These are phyloP conservation scores for Lobophora halterata DNA, from an alignment of 2,888 invertebrate species.

Conservation along the genomic window DNA sequence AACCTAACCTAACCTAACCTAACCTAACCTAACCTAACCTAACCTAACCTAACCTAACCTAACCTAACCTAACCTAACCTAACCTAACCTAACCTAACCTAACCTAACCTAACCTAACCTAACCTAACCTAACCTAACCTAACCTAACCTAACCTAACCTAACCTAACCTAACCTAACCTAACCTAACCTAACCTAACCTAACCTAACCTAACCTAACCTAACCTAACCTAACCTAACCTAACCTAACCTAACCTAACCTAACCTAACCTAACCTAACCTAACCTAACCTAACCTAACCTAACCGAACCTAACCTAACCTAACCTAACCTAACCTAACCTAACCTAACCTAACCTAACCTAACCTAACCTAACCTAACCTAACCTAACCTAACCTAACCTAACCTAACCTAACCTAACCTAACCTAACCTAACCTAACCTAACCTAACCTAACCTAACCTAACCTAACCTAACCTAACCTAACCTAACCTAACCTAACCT, in stretches of 20 bases:
- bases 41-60: constrained; percentile 16
- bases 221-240: constrained; percentile 17
- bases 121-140: constrained; percentile 24
- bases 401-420: constrained; percentile 11
- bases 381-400: constrained; percentile 15
- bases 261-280: constrained; percentile 28
- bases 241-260: constrained; percentile 18
- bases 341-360: constrained; percentile 31
- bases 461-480: constrained; percentile 3
- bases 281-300: constrained; percentile 29
- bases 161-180: constrained; percentile 26
- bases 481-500: constrained; percentile 5
- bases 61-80: constrained; percentile 16
- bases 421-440: constrained; percentile 3
- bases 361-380: constrained; percentile 18
- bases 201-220: constrained; percentile 19
- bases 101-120: constrained; percentile 20
- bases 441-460: constrained; percentile 6
- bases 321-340: constrained; percentile 34
- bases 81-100: constrained; percentile 26
- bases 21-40: constrained; percentile 15
- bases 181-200: constrained; percentile 27
- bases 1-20: constrained; percentile 14
- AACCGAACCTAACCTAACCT: constrained; percentile 32
- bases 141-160: constrained; percentile 23